phyloP scores from a whole-genome alignment of 2,113 vertebrate species.

The Anoura caudifer region DNA sequence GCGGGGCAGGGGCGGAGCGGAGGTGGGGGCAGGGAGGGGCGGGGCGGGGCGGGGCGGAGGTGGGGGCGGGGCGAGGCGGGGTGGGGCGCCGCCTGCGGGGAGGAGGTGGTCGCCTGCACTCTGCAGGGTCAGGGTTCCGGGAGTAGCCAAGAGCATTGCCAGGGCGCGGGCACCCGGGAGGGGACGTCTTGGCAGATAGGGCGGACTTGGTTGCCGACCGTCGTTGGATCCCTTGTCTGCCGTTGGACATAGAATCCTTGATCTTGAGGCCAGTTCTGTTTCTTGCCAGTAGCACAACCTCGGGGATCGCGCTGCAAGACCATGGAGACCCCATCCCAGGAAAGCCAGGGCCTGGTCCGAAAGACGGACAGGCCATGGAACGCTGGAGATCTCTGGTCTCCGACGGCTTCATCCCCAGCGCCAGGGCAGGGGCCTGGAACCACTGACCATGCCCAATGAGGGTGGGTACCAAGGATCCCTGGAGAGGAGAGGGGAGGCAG shows the following conservation, averaged over 20 bases:
- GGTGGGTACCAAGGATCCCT: neutral
- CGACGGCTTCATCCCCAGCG: neutral
- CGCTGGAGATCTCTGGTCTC: neutral
- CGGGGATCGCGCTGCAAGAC: neutral
- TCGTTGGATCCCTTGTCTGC: no score
- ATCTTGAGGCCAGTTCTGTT: neutral
- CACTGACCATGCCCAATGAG: neutral
- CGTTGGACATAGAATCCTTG: neutral
- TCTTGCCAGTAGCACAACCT: neutral
- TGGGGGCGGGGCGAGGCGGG: neutral
- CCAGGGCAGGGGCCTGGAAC: neutral
- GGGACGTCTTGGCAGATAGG: neutral
- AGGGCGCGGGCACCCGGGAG: neutral
- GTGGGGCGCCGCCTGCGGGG: neutral
- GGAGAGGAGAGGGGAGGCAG: neutral
- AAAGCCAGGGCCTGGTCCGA: neutral
- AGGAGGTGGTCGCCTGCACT: neutral
- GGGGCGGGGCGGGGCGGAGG: neutral
- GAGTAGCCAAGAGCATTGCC: no score
- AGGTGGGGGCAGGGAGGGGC: neutral
- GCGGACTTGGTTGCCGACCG: neutral
- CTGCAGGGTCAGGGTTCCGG: fast-evolving
- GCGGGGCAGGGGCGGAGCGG: neutral
- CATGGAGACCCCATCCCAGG: neutral
- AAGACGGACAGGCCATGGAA: neutral